Conservation (phyloP, 2,113 vertebrate species). For the Corythaeola cristata region DNA sequence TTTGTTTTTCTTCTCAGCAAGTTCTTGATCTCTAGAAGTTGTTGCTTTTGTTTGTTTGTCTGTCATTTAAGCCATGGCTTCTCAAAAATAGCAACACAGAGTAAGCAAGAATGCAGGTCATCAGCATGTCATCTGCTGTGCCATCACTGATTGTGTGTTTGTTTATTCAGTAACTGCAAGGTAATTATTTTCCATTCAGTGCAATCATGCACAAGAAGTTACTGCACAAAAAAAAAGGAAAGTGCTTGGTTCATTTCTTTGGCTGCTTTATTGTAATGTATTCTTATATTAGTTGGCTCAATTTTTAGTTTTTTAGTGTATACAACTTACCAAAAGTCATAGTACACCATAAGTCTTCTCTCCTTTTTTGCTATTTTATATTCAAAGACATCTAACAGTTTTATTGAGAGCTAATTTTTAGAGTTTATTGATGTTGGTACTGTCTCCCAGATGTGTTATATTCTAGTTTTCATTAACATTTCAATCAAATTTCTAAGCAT, state of each 20-base stretch:
- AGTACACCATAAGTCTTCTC: neutral
- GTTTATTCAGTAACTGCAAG: conserved; percentile 29
- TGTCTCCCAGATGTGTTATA: neutral
- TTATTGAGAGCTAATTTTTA: neutral
- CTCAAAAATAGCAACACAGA: neutral
- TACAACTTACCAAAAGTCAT: neutral
- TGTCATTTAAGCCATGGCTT: neutral
- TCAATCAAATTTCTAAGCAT: neutral
- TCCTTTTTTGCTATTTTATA: neutral
- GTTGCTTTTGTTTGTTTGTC: neutral
- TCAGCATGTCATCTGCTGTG: conserved; percentile 45
- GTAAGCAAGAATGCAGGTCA: conserved; percentile 7
- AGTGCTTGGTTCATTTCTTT: neutral
- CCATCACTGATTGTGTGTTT: neutral
- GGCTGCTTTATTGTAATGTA: neutral
- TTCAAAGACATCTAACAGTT: neutral
- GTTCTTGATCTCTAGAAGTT: conserved; percentile 22
- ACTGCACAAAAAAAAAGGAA: neutral
- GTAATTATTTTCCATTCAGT: conserved; percentile 3
- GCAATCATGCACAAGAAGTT: neutral
- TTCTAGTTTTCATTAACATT: neutral
- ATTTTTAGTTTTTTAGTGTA: neutral
- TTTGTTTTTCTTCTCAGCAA: neutral
- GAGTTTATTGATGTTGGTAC: neutral
- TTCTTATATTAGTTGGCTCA: neutral